These are phyloP conservation scores for Ceratosolen fusciceps DNA, from an alignment of 1,140 invertebrate genomes.

Conservation along the genomic window DNA sequence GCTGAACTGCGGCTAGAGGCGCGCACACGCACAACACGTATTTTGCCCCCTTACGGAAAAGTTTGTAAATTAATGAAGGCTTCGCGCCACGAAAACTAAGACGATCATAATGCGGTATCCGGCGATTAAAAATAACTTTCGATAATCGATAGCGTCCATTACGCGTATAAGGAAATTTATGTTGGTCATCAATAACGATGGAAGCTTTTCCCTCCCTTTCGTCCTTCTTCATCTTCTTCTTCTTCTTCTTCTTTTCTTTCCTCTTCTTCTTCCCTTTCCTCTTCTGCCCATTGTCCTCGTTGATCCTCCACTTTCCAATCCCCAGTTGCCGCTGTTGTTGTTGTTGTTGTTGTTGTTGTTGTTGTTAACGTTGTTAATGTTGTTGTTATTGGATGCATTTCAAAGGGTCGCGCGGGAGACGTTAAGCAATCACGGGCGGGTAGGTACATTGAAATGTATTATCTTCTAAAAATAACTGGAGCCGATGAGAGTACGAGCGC, in stretches of 20 bases:
- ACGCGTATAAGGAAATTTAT: neutral
- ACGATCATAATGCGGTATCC: neutral
- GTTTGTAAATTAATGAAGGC: neutral
- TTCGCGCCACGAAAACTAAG: neutral
- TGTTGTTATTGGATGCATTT: no score
- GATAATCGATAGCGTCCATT: neutral
- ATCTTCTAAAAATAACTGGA: neutral
- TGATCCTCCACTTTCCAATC: no score
- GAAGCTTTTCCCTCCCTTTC: neutral
- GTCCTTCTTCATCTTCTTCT: no score
- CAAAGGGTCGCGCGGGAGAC: neutral
- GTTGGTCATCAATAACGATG: neutral
- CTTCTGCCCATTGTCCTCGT: no score
- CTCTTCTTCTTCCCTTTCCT: no score
- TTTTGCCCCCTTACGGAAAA: neutral
- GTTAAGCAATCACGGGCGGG: neutral
- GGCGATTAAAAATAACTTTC: conserved; percentile 8
- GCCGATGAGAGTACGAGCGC: neutral
- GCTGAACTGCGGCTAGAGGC: no score
- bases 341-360: no score
- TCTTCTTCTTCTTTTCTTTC: no score
- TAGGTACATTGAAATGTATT: conserved; percentile 2
- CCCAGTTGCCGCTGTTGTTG: no score
- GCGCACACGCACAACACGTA: neutral
- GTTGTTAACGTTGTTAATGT: no score